Evolutionary conservation across 2,113 vertebrate species (phyloP), one percentile per base, ranked within the genome.

Genomic region (Chamaetylas fuelleborni): DNA sequence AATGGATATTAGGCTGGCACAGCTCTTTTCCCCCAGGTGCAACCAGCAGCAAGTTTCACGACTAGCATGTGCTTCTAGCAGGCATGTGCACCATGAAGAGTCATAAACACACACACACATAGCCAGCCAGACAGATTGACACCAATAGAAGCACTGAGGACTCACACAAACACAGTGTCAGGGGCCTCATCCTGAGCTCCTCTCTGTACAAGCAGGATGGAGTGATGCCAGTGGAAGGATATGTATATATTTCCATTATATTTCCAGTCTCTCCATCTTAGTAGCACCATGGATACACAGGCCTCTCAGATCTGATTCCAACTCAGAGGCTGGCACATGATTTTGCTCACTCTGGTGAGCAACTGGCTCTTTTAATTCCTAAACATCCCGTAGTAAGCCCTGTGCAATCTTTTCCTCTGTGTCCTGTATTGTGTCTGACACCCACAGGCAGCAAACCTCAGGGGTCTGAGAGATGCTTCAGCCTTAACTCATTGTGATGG

Each of bases 31-130:
- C 13, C 24, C 28, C 24, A 48, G n/a, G 16, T 53, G 22, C 28
- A 53, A 60, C 19, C 29, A 88, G 45, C 17, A 70, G 24, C 0
- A 4, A 65, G 31, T 36, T 45, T 47, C 19, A 76, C 31, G 42
- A 20, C 4, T 15, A 51, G 15, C 24, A 13, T 2, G 2, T 33
- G 17, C 43, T 69, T 56, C 20, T 15, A 40, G 43, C 14, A 64
- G 25, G 29, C 20, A 16, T 16, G 40, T 13, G 17, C 6, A 4
- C 19, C 5, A 14, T 18, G 12, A 12, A 72, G 18, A 5, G 18
- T 1, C 34, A 13, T 25, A 40, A 74, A 54, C 28, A 12, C 3
- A 1, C 36, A 11, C 3, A 4, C 22, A 60, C 6, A 5, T 6
- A 5, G 19, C 26, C 10, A 38, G 19, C 8, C 45, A 36, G 6